phyloP scores from a whole-genome alignment of 2,797 vertebrate species.

The Lateolabrax maculatus region DNA sequence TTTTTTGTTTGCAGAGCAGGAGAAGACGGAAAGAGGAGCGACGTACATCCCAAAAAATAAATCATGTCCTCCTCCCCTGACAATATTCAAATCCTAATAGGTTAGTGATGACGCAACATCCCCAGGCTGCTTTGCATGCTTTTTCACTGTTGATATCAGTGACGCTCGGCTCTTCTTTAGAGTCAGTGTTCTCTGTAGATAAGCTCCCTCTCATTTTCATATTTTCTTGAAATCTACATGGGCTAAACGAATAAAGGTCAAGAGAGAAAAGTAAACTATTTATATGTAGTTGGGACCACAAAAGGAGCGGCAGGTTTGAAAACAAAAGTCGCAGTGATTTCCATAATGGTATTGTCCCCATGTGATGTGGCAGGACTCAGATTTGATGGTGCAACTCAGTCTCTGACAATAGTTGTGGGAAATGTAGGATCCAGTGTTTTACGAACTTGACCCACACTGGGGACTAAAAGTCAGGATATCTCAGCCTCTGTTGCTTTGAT shows the following conservation, averaged over 20 bases:
- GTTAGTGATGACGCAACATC: conserved; percentile 59
- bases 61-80: conserved; percentile 24
- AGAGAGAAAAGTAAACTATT: conserved; percentile 34
- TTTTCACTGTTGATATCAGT: conserved; percentile 25
- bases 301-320: background rate
- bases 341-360: background rate
- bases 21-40: conserved; percentile 39
- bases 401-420: background rate
- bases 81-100: conserved; percentile 69
- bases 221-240: conserved; percentile 64
- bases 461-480: background rate
- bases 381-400: background rate
- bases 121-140: conserved; percentile 63
- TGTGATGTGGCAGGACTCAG: background rate
- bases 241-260: conserved; percentile 43
- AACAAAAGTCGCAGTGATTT: background rate
- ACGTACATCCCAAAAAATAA: conserved; percentile 18
- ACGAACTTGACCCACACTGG: background rate
- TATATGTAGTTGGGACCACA: background rate
- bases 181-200: conserved; percentile 38
- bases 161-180: conserved; percentile 27
- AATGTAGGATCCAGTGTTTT: background rate
- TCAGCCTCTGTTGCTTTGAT: background rate
- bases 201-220: conserved; percentile 60
- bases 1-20: conserved; percentile 18